Evolutionary conservation across 1,140 invertebrate genomes (phyloP).

Genomic region (Zeugodacus cucurbitae): DNA sequence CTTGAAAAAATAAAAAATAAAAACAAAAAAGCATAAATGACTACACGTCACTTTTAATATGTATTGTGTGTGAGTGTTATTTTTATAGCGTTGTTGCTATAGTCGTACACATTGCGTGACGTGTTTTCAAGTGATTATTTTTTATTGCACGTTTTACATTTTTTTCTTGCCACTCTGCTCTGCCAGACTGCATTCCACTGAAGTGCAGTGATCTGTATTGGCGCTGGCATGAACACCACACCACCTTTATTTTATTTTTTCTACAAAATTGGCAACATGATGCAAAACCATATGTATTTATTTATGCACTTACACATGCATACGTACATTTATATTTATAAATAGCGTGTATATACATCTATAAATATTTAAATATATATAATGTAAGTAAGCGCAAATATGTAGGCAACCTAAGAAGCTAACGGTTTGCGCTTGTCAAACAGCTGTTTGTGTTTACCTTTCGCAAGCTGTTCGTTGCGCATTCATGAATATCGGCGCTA

Average conservation of each 20-base stretch:
- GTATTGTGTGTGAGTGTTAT: neutral
- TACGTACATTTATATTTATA: neutral
- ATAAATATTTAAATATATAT: neutral
- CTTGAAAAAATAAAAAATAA: neutral
- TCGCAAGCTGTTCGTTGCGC: neutral
- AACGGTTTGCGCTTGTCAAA: slow-evolving; percentile 12
- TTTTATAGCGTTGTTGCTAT: neutral
- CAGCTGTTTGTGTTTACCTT: slow-evolving; percentile 34
- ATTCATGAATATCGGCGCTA: neutral
- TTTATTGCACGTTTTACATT: neutral
- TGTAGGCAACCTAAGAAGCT: neutral
- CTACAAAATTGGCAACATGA: slow-evolving; percentile 17
- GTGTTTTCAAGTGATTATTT: slow-evolving; percentile 36
- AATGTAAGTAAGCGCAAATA: neutral
- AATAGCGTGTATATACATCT: too few relatives aligned
- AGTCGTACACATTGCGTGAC: slow-evolving; percentile 35
- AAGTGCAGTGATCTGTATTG: slow-evolving; percentile 32
- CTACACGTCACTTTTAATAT: slow-evolving; percentile 17
- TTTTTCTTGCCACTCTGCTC: slow-evolving; percentile 13
- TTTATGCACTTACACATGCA: neutral
- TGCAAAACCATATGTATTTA: slow-evolving; percentile 5
- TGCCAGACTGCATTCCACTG: neutral
- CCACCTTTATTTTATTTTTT: neutral
- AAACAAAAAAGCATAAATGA: neutral
- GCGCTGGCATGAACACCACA: neutral